Conservation (phyloP, 1,140 invertebrate species). For the Ceratitis capitata region DNA sequence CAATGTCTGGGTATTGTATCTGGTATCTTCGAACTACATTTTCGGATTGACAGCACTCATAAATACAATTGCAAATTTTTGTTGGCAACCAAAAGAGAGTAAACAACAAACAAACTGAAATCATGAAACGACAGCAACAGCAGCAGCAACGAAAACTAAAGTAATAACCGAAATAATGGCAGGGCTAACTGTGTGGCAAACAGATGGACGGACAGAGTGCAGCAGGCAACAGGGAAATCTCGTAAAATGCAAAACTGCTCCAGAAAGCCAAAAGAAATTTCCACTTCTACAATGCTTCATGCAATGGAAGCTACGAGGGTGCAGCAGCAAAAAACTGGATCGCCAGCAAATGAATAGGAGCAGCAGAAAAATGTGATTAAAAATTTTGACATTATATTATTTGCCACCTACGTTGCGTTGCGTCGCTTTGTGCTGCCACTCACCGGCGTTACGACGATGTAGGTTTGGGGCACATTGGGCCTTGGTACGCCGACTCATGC, state of each 20-base stretch:
- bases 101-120: background rate
- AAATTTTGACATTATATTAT: slow-evolving; percentile 8
- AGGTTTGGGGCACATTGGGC: too few species aligned
- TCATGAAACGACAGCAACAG: background rate
- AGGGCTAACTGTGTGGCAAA: background rate
- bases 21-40: slow-evolving; percentile 35
- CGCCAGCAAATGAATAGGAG: background rate
- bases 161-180: slow-evolving; percentile 24
- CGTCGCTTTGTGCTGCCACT: background rate
- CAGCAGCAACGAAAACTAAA: background rate
- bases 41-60: slow-evolving; percentile 34
- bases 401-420: background rate
- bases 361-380: background rate
- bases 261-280: slow-evolving; percentile 14
- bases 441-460: too few species aligned
- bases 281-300: background rate
- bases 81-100: background rate
- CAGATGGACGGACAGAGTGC: background rate
- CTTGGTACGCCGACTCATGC: too few species aligned
- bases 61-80: slow-evolving; percentile 12
- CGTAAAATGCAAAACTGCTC: background rate
- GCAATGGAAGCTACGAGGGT: background rate
- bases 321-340: background rate
- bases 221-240: slow-evolving; percentile 14
- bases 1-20: background rate